Evolutionary conservation across 2,888 invertebrate species (phyloP), one percentile per base, ranked within the genome.

Genomic region (Rhamnusium bicolor): DNA sequence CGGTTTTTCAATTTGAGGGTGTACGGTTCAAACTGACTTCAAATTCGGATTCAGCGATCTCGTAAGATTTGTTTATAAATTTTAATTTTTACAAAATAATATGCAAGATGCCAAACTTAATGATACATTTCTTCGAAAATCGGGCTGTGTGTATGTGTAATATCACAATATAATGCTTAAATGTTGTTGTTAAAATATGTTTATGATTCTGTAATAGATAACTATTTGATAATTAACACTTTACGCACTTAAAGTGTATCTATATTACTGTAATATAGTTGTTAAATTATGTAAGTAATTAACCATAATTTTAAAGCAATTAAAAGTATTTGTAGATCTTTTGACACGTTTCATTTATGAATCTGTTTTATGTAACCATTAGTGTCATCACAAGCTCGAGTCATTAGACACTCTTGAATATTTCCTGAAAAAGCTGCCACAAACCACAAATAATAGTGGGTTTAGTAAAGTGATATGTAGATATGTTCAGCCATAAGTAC

Each of bases 321-420:
- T 29, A 58, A 47, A 61, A n/a, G 19, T 16, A 61, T 40, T 47
- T n/a, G 61, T 58, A 8, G 40, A 61, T 46, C 27, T 47, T 46
- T 63, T 24, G 40, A 47, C 47, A 14, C 62, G 21, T 62, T 65
- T 18, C 58, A 54, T 24, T 58, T 32, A 18, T 18, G 32, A 16
- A 10, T 53, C 65, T 65, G 65, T 51, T 53, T 65, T 53, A 29
- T 65, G 18, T 65, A 51, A 65, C 53, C 65, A 19, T 65, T 65
- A 65, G 65, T 53, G 65, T 65, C 65, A 65, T 65, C 65, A 29
- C 65, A 32, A 51, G 53, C 65, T 46, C n/a, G 27, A 46, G 27
- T 49, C 49, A 49, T 63, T 53, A 58, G 32, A 53, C 32, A 19
- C 18, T 29, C 51, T 27, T 58, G 58, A 58, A 32, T 58, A 58